Conservation (phyloP, 2,113 vertebrate species). For the Neomonachus schauinslandi region DNA sequence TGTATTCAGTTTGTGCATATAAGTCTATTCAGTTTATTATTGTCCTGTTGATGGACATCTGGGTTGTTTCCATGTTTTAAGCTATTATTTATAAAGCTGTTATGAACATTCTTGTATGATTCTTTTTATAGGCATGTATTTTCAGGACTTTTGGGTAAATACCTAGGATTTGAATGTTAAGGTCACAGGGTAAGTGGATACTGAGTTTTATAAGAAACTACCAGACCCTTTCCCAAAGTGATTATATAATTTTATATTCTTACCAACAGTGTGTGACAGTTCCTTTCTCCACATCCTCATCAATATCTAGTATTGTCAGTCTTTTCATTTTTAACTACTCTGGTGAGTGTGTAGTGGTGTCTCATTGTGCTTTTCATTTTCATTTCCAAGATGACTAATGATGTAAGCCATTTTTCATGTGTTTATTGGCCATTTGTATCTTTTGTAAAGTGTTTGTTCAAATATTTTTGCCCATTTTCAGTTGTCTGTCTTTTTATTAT, state of each 20-base stretch:
- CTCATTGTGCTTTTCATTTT: constrained; percentile 10
- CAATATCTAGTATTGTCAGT: neutral
- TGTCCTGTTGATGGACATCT: neutral
- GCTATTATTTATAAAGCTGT: neutral
- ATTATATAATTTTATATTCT: neutral
- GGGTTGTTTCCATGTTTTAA: neutral
- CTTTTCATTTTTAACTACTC: constrained; percentile 26
- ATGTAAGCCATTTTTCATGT: neutral
- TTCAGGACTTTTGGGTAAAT: neutral
- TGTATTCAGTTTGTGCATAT: neutral
- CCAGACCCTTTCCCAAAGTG: neutral
- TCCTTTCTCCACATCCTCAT: neutral
- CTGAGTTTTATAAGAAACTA: constrained; percentile 18
- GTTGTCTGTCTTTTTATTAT: neutral
- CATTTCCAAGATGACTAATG: neutral
- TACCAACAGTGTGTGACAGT: neutral
- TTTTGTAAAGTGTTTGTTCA: neutral
- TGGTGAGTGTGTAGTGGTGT: neutral
- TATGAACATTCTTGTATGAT: neutral
- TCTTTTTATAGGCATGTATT: constrained; percentile 28
- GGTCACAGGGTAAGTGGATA: neutral
- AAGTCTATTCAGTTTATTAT: neutral
- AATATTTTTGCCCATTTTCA: neutral
- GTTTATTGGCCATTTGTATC: neutral
- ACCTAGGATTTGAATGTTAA: neutral